Evolutionary conservation across 1,140 invertebrate species (phyloP), one percentile per base, ranked within the genome.

Genomic region (Drosophila ambigua): DNA sequence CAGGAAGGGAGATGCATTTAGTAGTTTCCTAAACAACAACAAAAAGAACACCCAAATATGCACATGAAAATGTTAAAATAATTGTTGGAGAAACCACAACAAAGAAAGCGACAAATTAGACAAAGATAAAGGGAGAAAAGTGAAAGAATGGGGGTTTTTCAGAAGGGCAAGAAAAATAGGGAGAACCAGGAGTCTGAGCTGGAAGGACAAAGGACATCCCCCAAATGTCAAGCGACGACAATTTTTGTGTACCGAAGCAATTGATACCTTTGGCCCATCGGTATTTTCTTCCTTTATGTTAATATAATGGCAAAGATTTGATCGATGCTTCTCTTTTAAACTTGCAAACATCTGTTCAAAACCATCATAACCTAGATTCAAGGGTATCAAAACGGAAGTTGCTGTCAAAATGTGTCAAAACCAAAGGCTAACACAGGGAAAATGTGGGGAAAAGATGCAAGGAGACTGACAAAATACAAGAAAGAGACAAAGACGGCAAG

Each of bases 21-120:
- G 11, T 13, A 39, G 11, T 39, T 5, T 39, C 11, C n/a, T n/a
- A 15, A 43, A 35, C 39, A 24, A 13, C 7, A 35, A 20, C 20
- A 20, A 20, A 20, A 24, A 28, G 43, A 63, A 35, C 20, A 45
- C 16, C n/a, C 15, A 64, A 68, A 51, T 35, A 59, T 72, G 58
- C 57, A 63, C 65, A 61, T 65, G 53, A 73, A 67, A 81, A 81
- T 82, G 79, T 69, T 66, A 60, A 74, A 82, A 82, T 82, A 82
- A 82, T 82, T 77, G 79, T 61, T 81, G 61, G 57, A 77, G 63
- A 52, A 68, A 74, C 79, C 78, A 72, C 76, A 79, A 61, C 78
- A 82, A 77, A 82, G 74, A 45, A 11, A 43, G 65, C 26, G 49
- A 43, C 46, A 82, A 82, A 82, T 82, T 82, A 81, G 43, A 75